Conservation (phyloP, 2,113 vertebrate genomes). For the Hemichromis elongatus region DNA sequence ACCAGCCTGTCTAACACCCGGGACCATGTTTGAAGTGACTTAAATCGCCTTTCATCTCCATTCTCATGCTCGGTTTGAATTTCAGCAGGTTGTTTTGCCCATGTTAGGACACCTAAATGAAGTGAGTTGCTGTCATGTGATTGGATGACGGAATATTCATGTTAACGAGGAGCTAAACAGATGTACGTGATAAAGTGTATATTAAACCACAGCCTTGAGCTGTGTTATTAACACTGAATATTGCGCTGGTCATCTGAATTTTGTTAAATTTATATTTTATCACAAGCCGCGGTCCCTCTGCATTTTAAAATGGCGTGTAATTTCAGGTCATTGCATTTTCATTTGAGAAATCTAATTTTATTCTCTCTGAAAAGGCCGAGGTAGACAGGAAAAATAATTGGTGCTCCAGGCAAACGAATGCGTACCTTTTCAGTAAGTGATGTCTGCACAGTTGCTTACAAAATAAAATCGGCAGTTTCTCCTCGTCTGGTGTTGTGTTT, state of each 20-base stretch:
- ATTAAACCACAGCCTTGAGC: constrained; percentile 9
- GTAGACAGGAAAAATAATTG: constrained; percentile 3
- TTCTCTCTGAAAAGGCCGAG: not conserved
- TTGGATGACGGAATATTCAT: not conserved
- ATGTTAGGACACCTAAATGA: not conserved
- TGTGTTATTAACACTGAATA: not conserved
- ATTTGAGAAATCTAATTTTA: not conserved
- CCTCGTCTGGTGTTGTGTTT: not conserved
- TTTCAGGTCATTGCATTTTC: not conserved
- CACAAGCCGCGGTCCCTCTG: not conserved
- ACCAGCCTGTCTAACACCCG: not conserved
- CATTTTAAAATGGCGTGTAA: not conserved
- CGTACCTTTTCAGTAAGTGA: not conserved
- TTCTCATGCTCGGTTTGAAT: not conserved
- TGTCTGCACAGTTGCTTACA: not conserved
- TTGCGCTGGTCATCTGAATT: not conserved
- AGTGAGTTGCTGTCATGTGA: not conserved
- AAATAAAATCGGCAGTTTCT: not conserved
- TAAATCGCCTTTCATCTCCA: not conserved
- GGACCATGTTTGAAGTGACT: not conserved
- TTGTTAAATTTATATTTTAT: not conserved
- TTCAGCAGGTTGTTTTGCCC: not conserved
- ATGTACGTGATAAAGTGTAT: not conserved
- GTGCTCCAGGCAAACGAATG: not conserved
- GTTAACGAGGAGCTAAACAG: not conserved